Base-by-base conservation (phyloP, 2,888 invertebrate species). In the Heliconius ethilla region DNA sequence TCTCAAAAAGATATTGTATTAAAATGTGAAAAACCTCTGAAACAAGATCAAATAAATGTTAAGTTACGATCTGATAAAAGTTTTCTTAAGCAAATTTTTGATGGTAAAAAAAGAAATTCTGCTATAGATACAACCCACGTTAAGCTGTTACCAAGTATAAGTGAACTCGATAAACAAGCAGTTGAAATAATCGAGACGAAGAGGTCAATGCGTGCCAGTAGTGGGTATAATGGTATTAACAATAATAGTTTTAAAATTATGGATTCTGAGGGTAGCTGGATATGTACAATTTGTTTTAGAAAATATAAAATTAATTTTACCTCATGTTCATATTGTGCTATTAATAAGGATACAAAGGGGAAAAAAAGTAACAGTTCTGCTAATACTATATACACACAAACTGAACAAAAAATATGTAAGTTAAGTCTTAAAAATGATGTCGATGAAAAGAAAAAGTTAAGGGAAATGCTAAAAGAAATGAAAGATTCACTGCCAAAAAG, bases 151-250 rank as follows among this genome's bases (percentile, higher is more conserved):
- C 96, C 97, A 0, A 97, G 96, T 87, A 97, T 97, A 82, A 97
- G 97, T 86, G 97, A 97, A 88, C 89, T 97, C 81, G 97, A 97
- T 87, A 95, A 96, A 83, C 97, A 97, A 89, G 97, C 97, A 0
- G 95, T 96, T 1, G 96, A 96, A 89, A 97, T 97, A 82, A 95
- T 97, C 69, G 95, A 96, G 87, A 95, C 87, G 86, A 92, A 86
- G 84, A 89, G 77, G 90, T 90, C 83, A 82, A 83, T 63, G 77
- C 59, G 78, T 63, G n/a, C 66, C 51, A 72, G 69, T 18, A 13
- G 70, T 63, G 70, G 62, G 10, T 72, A 73, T 29, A 33, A 45
- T 63, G 78, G 33, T 63, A 66, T 63, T 27, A 13, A 55, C 27
- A 70, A 33, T 27, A 65, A 66, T 70, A 15, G n/a, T 55, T 51